A percentile compares a stretch with the other conserved stretches of the same genome.
phyloP scores from a whole-genome alignment of 2,797 vertebrate species.

The Lutjanus campechanus region DNA sequence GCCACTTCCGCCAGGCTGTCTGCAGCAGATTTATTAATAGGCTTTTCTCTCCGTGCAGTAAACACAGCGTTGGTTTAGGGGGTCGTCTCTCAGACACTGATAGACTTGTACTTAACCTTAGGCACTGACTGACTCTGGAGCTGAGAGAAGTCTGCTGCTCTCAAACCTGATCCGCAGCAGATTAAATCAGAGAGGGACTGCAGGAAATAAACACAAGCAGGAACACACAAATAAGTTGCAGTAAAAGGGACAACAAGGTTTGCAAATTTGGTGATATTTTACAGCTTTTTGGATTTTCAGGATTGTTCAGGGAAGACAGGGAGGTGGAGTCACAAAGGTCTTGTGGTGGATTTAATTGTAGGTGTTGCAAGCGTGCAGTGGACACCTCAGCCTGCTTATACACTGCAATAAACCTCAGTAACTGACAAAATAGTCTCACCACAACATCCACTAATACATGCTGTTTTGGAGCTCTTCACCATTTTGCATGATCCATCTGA shows the following conservation, averaged over 20 bases:
- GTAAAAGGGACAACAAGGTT: background rate
- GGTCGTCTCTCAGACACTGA: slow-evolving; percentile 67
- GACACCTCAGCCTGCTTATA: background rate
- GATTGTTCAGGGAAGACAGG: background rate
- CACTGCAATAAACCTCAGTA: slow-evolving; percentile 8
- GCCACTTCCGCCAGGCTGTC: slow-evolving; percentile 79
- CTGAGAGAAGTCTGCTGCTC: slow-evolving; percentile 51
- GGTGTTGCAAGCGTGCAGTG: background rate
- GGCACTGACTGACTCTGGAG: slow-evolving; percentile 35
- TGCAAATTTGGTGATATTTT: background rate
- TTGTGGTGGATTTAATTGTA: background rate
- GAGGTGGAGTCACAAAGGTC: slow-evolving; percentile 11
- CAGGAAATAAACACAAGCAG: slow-evolving; percentile 25
- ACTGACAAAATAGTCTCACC: background rate
- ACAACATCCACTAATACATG: too few species aligned
- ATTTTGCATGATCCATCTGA: background rate
- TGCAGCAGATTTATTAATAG: slow-evolving; percentile 81
- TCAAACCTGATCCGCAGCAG: slow-evolving; percentile 26
- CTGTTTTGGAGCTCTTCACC: background rate
- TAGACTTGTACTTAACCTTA: slow-evolving; percentile 70
- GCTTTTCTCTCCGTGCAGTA: slow-evolving; percentile 74
- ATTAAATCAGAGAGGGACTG: slow-evolving; percentile 10
- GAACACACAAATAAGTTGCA: slow-evolving; percentile 10
- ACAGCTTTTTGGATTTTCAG: background rate
- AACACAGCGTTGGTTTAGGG: slow-evolving; percentile 71